Base-by-base conservation (phyloP, 2,888 invertebrate species). In the Amphipyra tragopoginis region DNA sequence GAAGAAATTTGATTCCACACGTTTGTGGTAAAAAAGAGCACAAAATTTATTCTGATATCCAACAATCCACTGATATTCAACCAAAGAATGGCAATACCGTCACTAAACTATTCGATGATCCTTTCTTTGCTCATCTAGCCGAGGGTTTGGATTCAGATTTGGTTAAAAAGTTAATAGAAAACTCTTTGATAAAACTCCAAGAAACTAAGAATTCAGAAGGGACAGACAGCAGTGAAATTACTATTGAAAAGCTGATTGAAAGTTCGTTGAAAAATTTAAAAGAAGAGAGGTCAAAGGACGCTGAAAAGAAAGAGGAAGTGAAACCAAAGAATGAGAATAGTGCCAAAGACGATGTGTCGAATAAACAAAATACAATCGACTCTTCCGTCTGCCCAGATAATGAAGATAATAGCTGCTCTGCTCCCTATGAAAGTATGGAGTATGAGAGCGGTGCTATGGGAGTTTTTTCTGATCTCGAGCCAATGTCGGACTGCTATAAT, bases 381-480 rank as follows among this genome's bases (percentile, higher is more conserved):
- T 79, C 83, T 59, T 73, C 85, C 53, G 80, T 81, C 73, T 84
- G 81, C 77, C 83, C 81, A 82, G 92, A 93, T 70, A 91, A 88
- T 75, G 90, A 95, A 90, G 88, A 95, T 71, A 96, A 95, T 86
- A 94, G 95, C 92, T 96, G 96, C 92, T 97, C 96, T 82, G 96
- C 97, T 87, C 96, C 96, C 90, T 97, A 97, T 90, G 97, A 97
- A 92, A 94, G 96, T 88, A 97, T 97, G 93, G 97, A 97, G 92
- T 96, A 96, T 71, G 96, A 96, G 86, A 96, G 96, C 88, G 95
- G 95, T 87, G 86, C 90, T 80, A 89, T 91, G 80, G 94, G 94
- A 84, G 88, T 92, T 86, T 94, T 94, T 87, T 95, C 94, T 80
- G 95, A 95, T 86, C 89, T 89, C 68, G 95, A 95, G 85, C 95